Evolutionary conservation across 2,888 invertebrate genomes (phyloP).

Genomic region (Cantharis flavilabris): DNA sequence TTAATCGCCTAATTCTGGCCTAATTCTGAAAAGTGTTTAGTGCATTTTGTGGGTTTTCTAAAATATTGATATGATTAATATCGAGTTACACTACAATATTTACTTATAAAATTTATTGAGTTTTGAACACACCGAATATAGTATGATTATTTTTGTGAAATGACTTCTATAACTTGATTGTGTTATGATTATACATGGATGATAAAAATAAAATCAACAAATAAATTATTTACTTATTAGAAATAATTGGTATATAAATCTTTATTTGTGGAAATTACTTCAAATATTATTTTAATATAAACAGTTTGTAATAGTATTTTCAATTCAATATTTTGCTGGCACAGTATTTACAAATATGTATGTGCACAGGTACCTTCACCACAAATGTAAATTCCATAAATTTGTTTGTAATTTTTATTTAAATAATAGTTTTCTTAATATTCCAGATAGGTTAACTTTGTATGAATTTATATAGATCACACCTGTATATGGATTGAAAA

Average conservation of each 20-base stretch:
- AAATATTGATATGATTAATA: no score
- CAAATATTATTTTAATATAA: not conserved
- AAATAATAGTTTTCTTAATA: no score
- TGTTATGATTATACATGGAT: not conserved
- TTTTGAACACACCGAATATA: not conserved
- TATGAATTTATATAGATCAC: not conserved
- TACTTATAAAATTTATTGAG: not conserved
- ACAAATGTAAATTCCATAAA: no score
- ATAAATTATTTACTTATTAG: not conserved
- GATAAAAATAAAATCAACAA: not conserved
- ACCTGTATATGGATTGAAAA: constrained; percentile 15
- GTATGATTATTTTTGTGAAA: not conserved
- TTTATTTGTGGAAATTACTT: not conserved
- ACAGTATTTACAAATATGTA: no score
- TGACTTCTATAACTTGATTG: not conserved
- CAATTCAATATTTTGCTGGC: no score
- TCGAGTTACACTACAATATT: no score
- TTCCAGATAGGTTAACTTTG: not conserved
- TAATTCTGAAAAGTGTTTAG: no score
- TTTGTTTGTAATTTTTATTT: no score
- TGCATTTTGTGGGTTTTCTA: no score
- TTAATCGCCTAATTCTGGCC: no score
- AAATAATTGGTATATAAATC: not conserved
- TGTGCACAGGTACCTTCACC: no score
- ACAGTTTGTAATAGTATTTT: not conserved